Conservation (phyloP, 2,113 vertebrate genomes). For the Embiotoca jacksoni region DNA sequence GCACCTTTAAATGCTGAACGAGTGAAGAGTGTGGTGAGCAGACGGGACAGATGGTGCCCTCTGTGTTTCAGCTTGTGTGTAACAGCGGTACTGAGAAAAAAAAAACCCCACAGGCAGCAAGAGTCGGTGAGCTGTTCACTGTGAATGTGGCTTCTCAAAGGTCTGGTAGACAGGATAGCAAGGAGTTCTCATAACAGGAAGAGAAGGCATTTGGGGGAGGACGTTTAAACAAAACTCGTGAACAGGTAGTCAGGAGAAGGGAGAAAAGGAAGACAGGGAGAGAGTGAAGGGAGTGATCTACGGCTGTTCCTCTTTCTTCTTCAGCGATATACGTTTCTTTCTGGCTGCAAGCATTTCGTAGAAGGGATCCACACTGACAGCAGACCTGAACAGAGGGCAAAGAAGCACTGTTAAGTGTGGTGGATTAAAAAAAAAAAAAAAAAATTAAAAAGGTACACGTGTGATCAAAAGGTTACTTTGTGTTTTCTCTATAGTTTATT, state of each 20-base stretch:
- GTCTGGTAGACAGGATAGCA: conserved; percentile 50
- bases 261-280: conserved; percentile 39
- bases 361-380: conserved; percentile 94
- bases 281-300: conserved; percentile 53
- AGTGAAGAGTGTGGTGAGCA: too few species aligned
- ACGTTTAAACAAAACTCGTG: conserved; percentile 18
- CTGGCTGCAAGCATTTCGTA: conserved; percentile 96
- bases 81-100: conserved; percentile 47
- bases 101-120: conserved; percentile 27
- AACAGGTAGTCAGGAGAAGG: conserved; percentile 25
- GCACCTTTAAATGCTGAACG: too few species aligned
- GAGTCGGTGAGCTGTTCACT: conserved; percentile 30
- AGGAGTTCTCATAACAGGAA: conserved; percentile 30
- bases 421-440: too few species aligned
- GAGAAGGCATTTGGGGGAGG: conserved; percentile 20
- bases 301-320: conserved; percentile 92
- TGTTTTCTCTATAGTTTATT: too few species aligned
- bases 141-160: conserved; percentile 43
- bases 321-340: conserved; percentile 95
- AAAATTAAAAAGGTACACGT: too few species aligned
- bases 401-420: too few species aligned
- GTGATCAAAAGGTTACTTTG: too few species aligned
- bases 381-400: conserved; percentile 84
- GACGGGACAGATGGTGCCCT: too few species aligned
- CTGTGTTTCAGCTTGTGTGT: background rate